Evolutionary conservation across 2,113 vertebrate genomes (phyloP).

Genomic region (Actenoides hombroni): DNA sequence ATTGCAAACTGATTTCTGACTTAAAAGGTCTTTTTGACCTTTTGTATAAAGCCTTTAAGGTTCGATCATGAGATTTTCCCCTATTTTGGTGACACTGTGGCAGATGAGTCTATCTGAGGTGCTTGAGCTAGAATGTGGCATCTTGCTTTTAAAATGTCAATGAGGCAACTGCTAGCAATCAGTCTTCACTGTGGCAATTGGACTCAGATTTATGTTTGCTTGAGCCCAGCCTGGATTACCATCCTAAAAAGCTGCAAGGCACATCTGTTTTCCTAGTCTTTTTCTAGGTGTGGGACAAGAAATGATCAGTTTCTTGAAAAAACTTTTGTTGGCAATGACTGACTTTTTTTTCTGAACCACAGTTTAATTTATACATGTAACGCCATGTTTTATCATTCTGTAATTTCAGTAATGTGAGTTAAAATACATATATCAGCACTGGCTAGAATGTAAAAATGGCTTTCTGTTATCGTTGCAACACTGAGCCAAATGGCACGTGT

Average conservation of each 20-base stretch:
- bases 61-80: background rate
- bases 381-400: background rate
- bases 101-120: background rate
- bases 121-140: background rate
- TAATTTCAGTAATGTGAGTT: background rate
- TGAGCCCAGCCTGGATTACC: background rate
- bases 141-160: background rate
- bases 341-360: background rate
- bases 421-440: background rate
- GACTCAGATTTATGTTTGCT: background rate
- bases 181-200: background rate
- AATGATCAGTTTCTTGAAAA: background rate
- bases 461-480: background rate
- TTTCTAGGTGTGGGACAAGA: background rate
- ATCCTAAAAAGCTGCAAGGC: background rate
- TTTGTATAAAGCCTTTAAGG: background rate
- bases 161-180: background rate
- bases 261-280: background rate
- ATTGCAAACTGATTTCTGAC: background rate
- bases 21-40: background rate
- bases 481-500: background rate
- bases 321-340: background rate
- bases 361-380: background rate
- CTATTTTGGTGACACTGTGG: background rate
- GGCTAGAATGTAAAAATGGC: background rate